phyloP scores from a whole-genome alignment of 2,888 invertebrate species.

The Argyresthia goedartella region DNA sequence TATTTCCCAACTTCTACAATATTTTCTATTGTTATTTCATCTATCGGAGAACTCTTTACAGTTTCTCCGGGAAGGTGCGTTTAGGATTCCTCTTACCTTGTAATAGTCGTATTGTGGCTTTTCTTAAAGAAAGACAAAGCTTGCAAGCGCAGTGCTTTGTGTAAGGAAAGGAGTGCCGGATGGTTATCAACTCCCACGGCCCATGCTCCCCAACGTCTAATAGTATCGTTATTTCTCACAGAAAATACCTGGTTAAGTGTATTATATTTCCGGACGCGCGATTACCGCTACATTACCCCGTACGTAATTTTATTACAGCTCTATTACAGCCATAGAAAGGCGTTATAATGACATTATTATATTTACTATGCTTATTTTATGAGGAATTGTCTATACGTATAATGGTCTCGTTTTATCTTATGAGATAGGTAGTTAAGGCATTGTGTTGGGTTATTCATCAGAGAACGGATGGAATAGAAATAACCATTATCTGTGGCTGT shows the following conservation, averaged over 20 bases:
- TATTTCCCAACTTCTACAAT: neutral
- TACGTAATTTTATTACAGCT: neutral
- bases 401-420: no score
- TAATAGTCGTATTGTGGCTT: no score
- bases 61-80: no score
- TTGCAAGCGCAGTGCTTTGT: slow-evolving; percentile 9
- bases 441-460: no score
- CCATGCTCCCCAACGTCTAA: neutral
- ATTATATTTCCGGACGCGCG: neutral
- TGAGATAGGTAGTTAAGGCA: no score
- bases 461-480: no score
- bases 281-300: neutral
- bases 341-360: slow-evolving; percentile 5
- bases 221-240: slow-evolving; percentile 2
- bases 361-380: neutral
- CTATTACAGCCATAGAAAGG: neutral
- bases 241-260: neutral
- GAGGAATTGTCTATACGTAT: neutral
- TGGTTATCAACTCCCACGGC: slow-evolving; percentile 24
- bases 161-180: slow-evolving; percentile 10
- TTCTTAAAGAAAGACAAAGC: slow-evolving; percentile 14
- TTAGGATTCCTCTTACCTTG: no score
- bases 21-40: neutral
- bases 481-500: no score
- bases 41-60: neutral